Evolutionary conservation across 2,888 invertebrate genomes (phyloP), one percentile per base, ranked within the genome.

Genomic region (Eilema sororculum): DNA sequence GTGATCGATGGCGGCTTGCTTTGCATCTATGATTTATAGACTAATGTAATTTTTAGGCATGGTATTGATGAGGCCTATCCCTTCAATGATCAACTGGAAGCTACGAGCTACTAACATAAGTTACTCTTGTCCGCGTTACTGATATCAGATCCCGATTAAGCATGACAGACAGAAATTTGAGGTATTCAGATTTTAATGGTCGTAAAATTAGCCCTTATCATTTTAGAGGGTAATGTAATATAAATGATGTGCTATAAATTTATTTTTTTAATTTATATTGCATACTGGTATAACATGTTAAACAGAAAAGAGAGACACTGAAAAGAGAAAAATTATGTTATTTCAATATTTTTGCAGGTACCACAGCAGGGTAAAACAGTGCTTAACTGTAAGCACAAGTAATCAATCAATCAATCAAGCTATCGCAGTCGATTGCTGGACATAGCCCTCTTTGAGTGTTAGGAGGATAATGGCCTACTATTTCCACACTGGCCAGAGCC

Each of bases 11-110:
- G 87, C 94, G 95, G 93, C 91, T 79, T 82, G 86, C 89, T 90
- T 93, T 91, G 84, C 83, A 78, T 78, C 71, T 82, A 87, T 94
- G 95, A 95, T 95, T 94, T 91, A 95, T 95, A 87, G 90, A 82
- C 77, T 77, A 73, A 75, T 73, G 84, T 91, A 88, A 91, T 91
- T 91, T 90, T 90, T 89, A 90, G 90, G 91, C 87, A 85, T 84
- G 84, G 84, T 85, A 86, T 89, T 90, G 89, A 92, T 91, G 83
- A 84, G 79, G 81, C 77, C 81, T 81, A 77, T 83, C 81, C 79
- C 80, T 84, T 87, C 78, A 86, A 89, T 89, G 84, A 85, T 82
- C 73, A 69, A 74, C 72, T 79, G 74, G 81, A 75, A 81, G 81
- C 80, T 77, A 76, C 62, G 67, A 82, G 90, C 91, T 89, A 91